Evolutionary conservation across 2,113 vertebrate species (phyloP).

Genomic region (Egretta garzetta): DNA sequence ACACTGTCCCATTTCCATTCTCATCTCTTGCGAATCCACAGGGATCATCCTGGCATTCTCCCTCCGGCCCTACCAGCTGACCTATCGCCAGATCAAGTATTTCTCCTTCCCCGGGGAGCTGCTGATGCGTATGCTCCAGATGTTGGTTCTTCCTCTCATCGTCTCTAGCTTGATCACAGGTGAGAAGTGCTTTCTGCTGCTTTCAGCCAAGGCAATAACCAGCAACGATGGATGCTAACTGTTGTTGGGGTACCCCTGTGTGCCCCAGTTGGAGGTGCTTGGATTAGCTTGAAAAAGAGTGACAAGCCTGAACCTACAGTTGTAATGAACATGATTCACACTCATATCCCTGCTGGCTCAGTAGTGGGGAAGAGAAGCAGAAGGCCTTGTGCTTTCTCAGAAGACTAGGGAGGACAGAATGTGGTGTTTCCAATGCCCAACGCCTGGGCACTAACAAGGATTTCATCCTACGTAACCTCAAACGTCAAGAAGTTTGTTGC

Average conservation of each 20-base stretch:
- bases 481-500: not conserved
- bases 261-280: not conserved
- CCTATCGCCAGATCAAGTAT: constrained; percentile 91
- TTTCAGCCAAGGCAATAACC: not conserved
- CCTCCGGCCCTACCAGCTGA: constrained; percentile 85
- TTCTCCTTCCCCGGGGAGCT: constrained; percentile 95
- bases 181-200: constrained; percentile 51
- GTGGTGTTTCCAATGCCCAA: not conserved
- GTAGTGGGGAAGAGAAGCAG: not conserved
- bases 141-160: constrained; percentile 94
- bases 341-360: not conserved
- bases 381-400: not conserved
- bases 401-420: not conserved
- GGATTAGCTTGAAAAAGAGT: not conserved
- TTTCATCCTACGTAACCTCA: not conserved
- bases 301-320: not conserved
- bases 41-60: constrained; percentile 89
- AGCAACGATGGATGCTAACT: not conserved
- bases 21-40: constrained; percentile 56
- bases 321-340: not conserved
- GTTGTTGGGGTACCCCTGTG: not conserved
- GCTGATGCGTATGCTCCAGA: constrained; percentile 97
- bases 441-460: not conserved
- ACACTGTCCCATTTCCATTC: not conserved
- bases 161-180: constrained; percentile 96